Evolutionary conservation across 2,888 invertebrate genomes (phyloP), one percentile per base, ranked within the genome.

Genomic region (Xanthia togata): DNA sequence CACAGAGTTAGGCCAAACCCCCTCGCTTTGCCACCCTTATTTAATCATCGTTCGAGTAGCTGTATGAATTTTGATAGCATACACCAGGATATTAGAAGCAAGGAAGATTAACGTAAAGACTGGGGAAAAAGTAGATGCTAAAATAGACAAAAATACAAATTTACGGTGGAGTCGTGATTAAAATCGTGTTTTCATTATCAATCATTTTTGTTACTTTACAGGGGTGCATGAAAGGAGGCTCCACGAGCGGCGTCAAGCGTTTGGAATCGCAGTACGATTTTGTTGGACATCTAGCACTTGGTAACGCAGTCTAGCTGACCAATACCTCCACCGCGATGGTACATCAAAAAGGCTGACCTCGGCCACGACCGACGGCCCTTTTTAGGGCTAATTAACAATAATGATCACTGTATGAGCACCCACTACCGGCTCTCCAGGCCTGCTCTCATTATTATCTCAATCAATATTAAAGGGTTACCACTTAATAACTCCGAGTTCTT

Each of bases 21-120:
- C 63, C 50, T 4, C 50, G 63, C 41, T 44, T 8, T 26, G 2
- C 53, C 62, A 12, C 73, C 70, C 79, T 76, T 72, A 85, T 85
- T 85, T 82, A 85, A 82, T 85, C 71, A 82, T 76, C 38, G 50
- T 76, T 81, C 72, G 57, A 76, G 82, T 81, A 57, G 60, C 85
- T 81, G 26, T 44, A 57, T 75, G 82, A 85, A 82, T 81, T 57
- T 82, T 85, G 82, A 85, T 71, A 23, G 44, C 70, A 31, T 6
- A 41, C n/a, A 57, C 47, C 63, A 53, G 41, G 77, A 76, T 47
- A 65, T 50, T 14, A 47, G 72, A 69, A 82, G 23, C 31, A 69
- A 78, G 23, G 12, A 41, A 47, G 41, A 60, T 26, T 14, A 53
- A n/a, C 2, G 3, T 26, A 5, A 31, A 12, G 17, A 17, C n/a